Percentiles rank a stretch among this genome's conserved stretches.
These are phyloP conservation scores for Mesitornis unicolor DNA, from an alignment of 2,113 vertebrate species.

Conservation along the genomic window DNA sequence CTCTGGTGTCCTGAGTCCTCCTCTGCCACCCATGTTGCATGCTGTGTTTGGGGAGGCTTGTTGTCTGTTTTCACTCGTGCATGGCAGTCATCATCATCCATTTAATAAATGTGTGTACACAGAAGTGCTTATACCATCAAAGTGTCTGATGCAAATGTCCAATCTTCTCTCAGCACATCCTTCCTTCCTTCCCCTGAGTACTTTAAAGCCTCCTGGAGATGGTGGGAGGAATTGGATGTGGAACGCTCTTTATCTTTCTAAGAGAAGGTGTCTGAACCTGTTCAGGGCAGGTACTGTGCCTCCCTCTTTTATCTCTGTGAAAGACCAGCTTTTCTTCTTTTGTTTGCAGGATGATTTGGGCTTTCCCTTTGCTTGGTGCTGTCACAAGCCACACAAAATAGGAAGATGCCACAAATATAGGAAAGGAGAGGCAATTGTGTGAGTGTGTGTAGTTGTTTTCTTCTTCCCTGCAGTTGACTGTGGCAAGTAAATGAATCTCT, in stretches of 20 bases:
- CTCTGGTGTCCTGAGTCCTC: neutral
- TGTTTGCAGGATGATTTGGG: neutral
- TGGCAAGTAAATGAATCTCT: neutral
- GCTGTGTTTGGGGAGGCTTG: neutral
- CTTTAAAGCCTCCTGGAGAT: neutral
- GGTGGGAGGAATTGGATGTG: neutral
- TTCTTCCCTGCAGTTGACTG: neutral
- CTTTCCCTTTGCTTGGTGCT: neutral
- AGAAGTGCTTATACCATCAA: neutral
- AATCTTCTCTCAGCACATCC: neutral
- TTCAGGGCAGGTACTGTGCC: neutral
- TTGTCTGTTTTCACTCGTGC: neutral
- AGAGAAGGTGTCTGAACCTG: conserved; percentile 2
- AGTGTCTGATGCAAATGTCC: neutral
- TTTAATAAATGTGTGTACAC: neutral
- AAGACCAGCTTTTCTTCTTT: conserved; percentile 19
- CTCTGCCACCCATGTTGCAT: accelerated
- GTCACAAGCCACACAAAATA: neutral
- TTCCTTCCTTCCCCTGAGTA: neutral
- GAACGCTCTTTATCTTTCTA: neutral
- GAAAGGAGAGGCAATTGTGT: neutral
- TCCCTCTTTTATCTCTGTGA: neutral
- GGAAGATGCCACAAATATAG: neutral
- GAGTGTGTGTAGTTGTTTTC: neutral
- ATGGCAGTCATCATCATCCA: neutral